Evolutionary conservation across 2,797 vertebrate species (phyloP).

Genomic region (Aulostomus chinensis): DNA sequence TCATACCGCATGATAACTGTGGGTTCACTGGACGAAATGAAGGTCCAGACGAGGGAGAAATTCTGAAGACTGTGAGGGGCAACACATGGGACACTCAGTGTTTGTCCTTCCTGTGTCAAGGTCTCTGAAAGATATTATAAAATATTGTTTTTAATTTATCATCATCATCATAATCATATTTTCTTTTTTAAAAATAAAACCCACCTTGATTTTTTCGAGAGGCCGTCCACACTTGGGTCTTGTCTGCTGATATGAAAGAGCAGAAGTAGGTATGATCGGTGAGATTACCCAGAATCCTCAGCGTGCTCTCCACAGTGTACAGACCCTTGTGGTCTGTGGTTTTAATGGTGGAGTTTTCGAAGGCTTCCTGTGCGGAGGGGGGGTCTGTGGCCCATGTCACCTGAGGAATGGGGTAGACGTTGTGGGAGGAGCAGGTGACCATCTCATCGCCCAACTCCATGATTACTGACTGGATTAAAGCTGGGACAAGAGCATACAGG

Average conservation of each 20-base stretch:
- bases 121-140: constrained; percentile 45
- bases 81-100: constrained; percentile 73
- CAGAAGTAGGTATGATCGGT: constrained; percentile 76
- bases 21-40: constrained; percentile 56
- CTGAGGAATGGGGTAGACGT: constrained; percentile 78
- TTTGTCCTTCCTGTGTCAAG: constrained; percentile 51
- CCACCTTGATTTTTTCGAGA: constrained; percentile 79
- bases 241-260: constrained; percentile 75
- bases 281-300: constrained; percentile 67
- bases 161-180: background rate
- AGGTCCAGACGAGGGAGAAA: constrained; percentile 80
- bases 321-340: constrained; percentile 78
- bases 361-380: constrained; percentile 38
- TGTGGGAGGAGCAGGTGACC: constrained; percentile 75
- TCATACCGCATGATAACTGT: constrained; percentile 74
- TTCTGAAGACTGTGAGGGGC: constrained; percentile 69
- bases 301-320: constrained; percentile 72
- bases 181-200: background rate
- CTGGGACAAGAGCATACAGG: constrained; percentile 37
- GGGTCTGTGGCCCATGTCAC: constrained; percentile 77
- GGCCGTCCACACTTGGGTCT: constrained; percentile 76
- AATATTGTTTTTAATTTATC: background rate
- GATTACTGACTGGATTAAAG: constrained; percentile 76
- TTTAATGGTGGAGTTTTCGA: constrained; percentile 66
- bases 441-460: constrained; percentile 68